A percentile compares a stretch with the other conserved stretches of the same genome.
Conservation (phyloP, 2,888 invertebrate species). For the Drosophila testacea region DNA sequence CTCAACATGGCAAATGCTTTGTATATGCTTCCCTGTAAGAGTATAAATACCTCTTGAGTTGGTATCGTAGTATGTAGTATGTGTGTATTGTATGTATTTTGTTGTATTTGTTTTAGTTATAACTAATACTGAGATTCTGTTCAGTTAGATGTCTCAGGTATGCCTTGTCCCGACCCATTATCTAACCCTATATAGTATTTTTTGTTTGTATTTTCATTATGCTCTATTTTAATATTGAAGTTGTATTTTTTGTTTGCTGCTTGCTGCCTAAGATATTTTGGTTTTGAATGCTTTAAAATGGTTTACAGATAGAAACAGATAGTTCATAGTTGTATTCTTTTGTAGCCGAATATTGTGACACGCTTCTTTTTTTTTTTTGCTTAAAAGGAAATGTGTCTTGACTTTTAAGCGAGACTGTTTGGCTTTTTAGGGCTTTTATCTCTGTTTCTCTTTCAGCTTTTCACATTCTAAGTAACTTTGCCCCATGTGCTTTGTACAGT, state of each 20-base stretch:
- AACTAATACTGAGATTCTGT: slow-evolving; percentile 77
- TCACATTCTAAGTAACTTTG: slow-evolving; percentile 60
- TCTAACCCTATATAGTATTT: slow-evolving; percentile 33
- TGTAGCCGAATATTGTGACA: not conserved
- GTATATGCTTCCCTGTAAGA: slow-evolving; percentile 16
- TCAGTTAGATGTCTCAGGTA: slow-evolving; percentile 69
- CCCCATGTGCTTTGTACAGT: slow-evolving; percentile 59
- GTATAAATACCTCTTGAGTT: slow-evolving; percentile 8
- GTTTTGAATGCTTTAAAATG: not conserved
- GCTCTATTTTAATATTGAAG: slow-evolving; percentile 58
- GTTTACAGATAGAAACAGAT: not conserved
- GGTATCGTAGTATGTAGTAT: slow-evolving; percentile 27
- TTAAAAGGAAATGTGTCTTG: not conserved
- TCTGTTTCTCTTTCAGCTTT: not conserved
- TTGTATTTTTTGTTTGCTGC: slow-evolving; percentile 13
- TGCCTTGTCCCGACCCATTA: slow-evolving; percentile 26
- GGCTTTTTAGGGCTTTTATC: not conserved
- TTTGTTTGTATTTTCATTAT: slow-evolving; percentile 3
- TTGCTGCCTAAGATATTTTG: not conserved
- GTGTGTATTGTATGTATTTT: slow-evolving; percentile 26
- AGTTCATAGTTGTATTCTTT: not conserved
- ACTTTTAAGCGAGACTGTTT: not conserved
- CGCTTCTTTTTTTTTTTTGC: not conserved
- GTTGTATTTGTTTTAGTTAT: slow-evolving; percentile 33
- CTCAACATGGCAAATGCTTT: slow-evolving; percentile 64